Evolutionary conservation across 2,113 vertebrate species (phyloP), one percentile per base, ranked within the genome.

Genomic region (Redunca redunca): DNA sequence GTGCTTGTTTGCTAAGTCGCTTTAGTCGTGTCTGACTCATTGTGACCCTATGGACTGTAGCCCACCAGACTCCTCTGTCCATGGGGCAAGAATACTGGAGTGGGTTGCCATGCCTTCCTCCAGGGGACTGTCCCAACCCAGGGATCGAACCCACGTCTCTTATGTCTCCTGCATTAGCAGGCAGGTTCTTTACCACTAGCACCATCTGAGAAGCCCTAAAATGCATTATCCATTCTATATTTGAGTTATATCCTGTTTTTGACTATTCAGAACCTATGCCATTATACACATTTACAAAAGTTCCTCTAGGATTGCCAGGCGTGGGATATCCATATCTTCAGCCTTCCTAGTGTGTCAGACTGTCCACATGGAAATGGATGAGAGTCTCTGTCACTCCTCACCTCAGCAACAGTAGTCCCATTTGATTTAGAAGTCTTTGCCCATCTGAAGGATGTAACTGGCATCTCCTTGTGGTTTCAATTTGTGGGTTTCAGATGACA

Each of bases 311-410:
- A 46, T 30, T 46, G 28, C 36, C 30, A 48, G 85, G 78, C 11
- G 5, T 26, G 16, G 55, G 30, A 2, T 30, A 1, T 8, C 26
- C 7, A 0, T 0, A 8, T 48, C 33, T 2, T 57, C 6, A 1
- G 1, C 33, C 14, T 84, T 53, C 7, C 46, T 3, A 1, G n/a
- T 11, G 6, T 2, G 14, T 81, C 67, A 4, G 17, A 13, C 55
- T 62, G 5, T 30, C 9, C 6, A 8, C 16, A 4, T 26, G 15
- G 33, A 28, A 6, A 19, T 23, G 67, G 12, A 4, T 15, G n/a
- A 10, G n/a, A 15, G 3, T 7, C 86, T 64, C 43, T n/a, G 21
- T 7, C 46, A 52, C 46, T 26, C 15, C 15, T 74, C 15, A 19
- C 4, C 33, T 81, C 52, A 7, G 10, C 30, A 21, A 0, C 7